phyloP scores from a whole-genome alignment of 2,113 vertebrate species.

The Sciurus niger region DNA sequence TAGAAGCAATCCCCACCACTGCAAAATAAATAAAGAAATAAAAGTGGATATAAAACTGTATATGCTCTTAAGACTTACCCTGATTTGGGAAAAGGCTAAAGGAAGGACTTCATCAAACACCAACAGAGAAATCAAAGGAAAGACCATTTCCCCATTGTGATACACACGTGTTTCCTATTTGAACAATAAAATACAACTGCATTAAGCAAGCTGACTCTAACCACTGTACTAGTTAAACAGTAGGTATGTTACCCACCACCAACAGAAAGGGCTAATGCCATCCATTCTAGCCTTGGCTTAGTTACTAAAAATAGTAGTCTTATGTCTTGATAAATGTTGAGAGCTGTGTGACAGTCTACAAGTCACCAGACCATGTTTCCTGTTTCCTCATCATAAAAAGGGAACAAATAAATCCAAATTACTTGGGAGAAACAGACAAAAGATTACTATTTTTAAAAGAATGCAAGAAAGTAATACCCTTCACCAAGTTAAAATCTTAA shows the following conservation, averaged over 20 bases:
- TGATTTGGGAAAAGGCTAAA: background rate
- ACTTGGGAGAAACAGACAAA: background rate
- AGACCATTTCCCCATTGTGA: background rate
- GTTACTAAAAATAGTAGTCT: background rate
- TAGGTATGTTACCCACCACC: background rate
- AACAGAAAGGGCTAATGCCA: background rate
- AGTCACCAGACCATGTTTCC: background rate
- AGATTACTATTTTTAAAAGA: background rate
- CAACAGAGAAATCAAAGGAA: background rate
- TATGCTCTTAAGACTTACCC: background rate
- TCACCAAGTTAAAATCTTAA: background rate
- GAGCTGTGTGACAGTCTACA: background rate
- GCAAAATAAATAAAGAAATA: background rate
- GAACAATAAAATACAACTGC: background rate
- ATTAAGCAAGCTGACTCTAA: background rate
- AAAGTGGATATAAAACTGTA: background rate
- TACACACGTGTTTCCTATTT: background rate
- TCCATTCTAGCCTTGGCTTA: background rate
- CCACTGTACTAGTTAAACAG: background rate
- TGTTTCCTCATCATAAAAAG: conserved; percentile 30
- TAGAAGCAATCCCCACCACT: background rate
- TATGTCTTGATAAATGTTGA: background rate
- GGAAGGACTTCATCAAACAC: background rate
- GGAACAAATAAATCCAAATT: background rate
- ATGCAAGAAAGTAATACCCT: background rate